These are phyloP conservation scores for Agrypnus murinus DNA, from an alignment of 2,888 invertebrate species.

Conservation along the genomic window DNA sequence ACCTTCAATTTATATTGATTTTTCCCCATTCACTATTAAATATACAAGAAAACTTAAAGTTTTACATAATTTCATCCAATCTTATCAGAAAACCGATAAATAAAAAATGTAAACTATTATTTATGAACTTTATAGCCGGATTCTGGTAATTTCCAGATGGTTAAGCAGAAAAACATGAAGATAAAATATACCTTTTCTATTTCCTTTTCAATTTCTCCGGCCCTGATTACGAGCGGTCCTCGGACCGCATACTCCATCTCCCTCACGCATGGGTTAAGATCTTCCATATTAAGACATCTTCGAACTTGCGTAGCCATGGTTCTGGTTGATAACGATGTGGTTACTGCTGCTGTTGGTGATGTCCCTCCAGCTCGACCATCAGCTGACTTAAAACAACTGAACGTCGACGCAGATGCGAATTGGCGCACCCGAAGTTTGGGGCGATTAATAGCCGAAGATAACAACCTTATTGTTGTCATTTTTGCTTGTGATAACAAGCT, in stretches of 20 bases:
- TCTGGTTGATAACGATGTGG: neutral
- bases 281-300: conserved; percentile 74
- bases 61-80: too few species aligned
- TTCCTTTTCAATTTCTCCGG: conserved; percentile 95
- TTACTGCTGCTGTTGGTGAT: conserved; percentile 16
- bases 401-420: conserved; percentile 24
- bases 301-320: conserved; percentile 58
- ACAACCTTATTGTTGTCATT: conserved; percentile 24
- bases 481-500: neutral
- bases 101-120: too few species aligned
- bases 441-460: conserved; percentile 48
- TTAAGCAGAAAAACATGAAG: too few species aligned
- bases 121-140: too few species aligned
- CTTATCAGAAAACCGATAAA: too few species aligned
- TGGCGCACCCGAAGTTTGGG: conserved; percentile 43
- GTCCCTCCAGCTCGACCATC: conserved; percentile 9
- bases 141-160: too few species aligned
- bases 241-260: conserved; percentile 98
- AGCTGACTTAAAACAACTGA: conserved; percentile 33
- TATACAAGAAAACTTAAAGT: too few species aligned
- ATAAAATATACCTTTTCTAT: conserved; percentile 78
- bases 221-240: conserved; percentile 95
- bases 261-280: conserved; percentile 92
- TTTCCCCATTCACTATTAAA: too few species aligned
- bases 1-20: too few species aligned